Evolutionary conservation across 2,888 invertebrate genomes (phyloP).

Genomic region (Heliothis peltigera): DNA sequence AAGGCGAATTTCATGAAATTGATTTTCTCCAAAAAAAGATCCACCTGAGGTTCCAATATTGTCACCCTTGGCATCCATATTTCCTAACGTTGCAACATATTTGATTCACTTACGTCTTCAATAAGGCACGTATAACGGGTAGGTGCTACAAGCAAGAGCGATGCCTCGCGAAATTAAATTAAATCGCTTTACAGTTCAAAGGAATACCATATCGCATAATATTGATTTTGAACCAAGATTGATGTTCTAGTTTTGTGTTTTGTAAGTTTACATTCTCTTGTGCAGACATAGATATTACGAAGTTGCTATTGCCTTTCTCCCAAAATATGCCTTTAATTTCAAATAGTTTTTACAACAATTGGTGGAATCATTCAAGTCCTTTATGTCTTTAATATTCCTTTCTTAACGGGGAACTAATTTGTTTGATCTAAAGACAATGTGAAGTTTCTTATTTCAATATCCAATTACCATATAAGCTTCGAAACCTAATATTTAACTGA

Average conservation of each 20-base stretch:
- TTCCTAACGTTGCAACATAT: slow-evolving; percentile 20
- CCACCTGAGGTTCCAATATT: background rate
- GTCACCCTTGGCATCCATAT: slow-evolving; percentile 12
- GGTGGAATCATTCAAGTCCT: no score
- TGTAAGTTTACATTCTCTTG: background rate
- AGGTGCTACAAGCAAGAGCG: slow-evolving; percentile 19
- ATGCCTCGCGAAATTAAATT: slow-evolving; percentile 45
- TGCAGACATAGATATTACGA: background rate
- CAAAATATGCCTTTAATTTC: no score
- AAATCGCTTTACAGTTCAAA: slow-evolving; percentile 49
- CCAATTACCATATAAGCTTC: background rate
- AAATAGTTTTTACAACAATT: no score
- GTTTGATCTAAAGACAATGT: no score
- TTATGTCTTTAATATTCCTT: no score
- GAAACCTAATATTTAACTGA: background rate
- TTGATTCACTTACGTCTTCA: slow-evolving; percentile 48
- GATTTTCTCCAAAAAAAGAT: no score
- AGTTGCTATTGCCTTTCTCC: no score
- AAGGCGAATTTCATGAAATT: no score
- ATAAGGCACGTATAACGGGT: slow-evolving; percentile 26
- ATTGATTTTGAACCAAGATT: slow-evolving; percentile 39
- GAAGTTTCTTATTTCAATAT: background rate
- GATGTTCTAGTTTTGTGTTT: slow-evolving; percentile 9
- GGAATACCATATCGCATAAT: slow-evolving; percentile 49
- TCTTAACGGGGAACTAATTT: no score